Evolutionary conservation across 2,888 invertebrate species (phyloP), one percentile per base, ranked within the genome.

Genomic region (Nomada ruficornis): DNA sequence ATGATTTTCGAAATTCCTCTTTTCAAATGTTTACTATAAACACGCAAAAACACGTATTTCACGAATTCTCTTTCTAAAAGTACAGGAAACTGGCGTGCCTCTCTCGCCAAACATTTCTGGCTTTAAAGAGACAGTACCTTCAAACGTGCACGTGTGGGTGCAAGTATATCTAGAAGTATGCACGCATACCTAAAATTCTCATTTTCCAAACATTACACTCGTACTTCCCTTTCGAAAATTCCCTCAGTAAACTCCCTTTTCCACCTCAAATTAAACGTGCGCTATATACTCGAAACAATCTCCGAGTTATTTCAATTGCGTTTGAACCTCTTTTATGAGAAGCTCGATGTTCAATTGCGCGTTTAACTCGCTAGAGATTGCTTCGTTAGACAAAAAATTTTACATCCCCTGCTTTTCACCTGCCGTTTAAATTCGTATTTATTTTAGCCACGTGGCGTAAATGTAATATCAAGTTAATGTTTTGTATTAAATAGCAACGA

Each of bases 311-410:
- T 68, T 42, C 44, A 23, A 68, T 68, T 55, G 23, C 20, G 50
- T 65, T 52, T 65, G 29, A 52, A 50, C 50, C 50, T 29, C 65
- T 13, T 57, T 68, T 42, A 68, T 11, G 42, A 55, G 55, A 55
- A 23, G 36, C 68, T 36, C 42, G 11, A 15, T n/a, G 68, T 44
- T 57, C 55, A 57, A 68, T 68, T 68, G 68, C 23, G 55, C 55
- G 42, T 68, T 18, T n/a, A 55, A 55, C 36, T 57, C 55, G 23
- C 15, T 20, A 68, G 55, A 68, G 55, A 55, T 55, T 54, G 44
- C 23, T 5, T 42, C 13, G 13, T 44, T 36, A 1, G 13, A 20
- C 1, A 26, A 57, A 67, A 18, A 54, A 54, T 36, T 20, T 10
- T 15, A 10, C 36, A 42, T 1, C 7, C 29, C 20, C 20, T 15